Conservation (phyloP, 2,888 invertebrate species). For the Esperia sulphurella region DNA sequence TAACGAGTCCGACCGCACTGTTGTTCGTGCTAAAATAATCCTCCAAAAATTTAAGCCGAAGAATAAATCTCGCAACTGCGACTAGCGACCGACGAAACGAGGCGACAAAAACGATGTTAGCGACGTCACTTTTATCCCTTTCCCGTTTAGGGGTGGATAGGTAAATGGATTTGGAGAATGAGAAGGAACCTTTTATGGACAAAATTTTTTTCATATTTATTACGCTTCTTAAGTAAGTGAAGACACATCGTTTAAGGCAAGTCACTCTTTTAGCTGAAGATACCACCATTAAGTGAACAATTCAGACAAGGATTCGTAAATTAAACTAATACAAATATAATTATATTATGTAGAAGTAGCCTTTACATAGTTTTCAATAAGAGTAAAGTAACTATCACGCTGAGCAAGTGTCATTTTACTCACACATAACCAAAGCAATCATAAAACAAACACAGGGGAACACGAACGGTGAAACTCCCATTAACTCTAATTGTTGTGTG, state of each 20-base stretch:
- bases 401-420: not conserved
- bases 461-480: slow-evolving; percentile 31
- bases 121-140: slow-evolving; percentile 17
- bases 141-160: slow-evolving; percentile 22
- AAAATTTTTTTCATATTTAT: too few species aligned
- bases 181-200: not conserved
- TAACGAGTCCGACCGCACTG: slow-evolving; percentile 29
- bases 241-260: not conserved
- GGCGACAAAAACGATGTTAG: slow-evolving; percentile 16
- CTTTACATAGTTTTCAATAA: too few species aligned
- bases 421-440: not conserved
- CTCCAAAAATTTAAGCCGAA: slow-evolving; percentile 20
- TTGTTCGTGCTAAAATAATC: slow-evolving; percentile 10
- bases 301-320: too few species aligned
- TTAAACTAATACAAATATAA: too few species aligned
- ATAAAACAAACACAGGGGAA: not conserved
- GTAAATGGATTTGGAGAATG: slow-evolving; percentile 20
- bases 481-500: slow-evolving; percentile 27
- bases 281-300: too few species aligned
- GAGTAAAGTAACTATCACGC: too few species aligned
- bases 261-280: too few species aligned
- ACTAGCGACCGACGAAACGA: slow-evolving; percentile 11
- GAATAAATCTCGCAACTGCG: slow-evolving; percentile 31
- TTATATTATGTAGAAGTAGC: too few species aligned
- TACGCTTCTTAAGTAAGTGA: not conserved